A percentile compares a stretch with the other conserved stretches of the same genome.
Conservation (phyloP, 2,113 vertebrate species). For the Ardeotis arabs region DNA sequence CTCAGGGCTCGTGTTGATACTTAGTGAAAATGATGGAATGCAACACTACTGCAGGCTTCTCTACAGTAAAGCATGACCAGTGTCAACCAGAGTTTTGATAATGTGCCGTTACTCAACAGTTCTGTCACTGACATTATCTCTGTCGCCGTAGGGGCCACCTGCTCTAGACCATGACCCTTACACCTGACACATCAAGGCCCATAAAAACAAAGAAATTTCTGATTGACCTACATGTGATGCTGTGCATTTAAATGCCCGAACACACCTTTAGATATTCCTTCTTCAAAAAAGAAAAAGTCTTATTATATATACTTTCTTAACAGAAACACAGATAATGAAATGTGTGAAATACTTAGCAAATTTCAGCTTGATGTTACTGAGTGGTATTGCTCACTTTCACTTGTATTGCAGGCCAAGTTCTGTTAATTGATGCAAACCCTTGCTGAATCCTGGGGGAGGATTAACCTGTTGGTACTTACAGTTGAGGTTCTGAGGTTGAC, state of each 20-base stretch:
- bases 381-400: neutral
- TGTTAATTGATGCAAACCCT: neutral
- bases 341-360: slow-evolving; percentile 6
- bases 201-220: slow-evolving; percentile 8
- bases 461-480: slow-evolving; percentile 27
- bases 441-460: neutral
- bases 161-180: slow-evolving; percentile 67
- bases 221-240: neutral
- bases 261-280: slow-evolving; percentile 11
- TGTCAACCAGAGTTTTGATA: slow-evolving; percentile 67
- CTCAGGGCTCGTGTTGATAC: slow-evolving; percentile 57
- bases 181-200: slow-evolving; percentile 49
- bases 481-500: neutral
- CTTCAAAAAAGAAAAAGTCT: neutral
- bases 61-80: slow-evolving; percentile 47
- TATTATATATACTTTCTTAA: neutral
- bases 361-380: neutral
- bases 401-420: neutral
- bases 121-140: slow-evolving; percentile 50
- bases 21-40: slow-evolving; percentile 61
- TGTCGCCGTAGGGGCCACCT: slow-evolving; percentile 53
- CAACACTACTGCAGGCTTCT: slow-evolving; percentile 70
- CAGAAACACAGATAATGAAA: slow-evolving; percentile 30
- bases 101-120: slow-evolving; percentile 60
- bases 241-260: slow-evolving; percentile 4